These are phyloP conservation scores for Caranx ignobilis DNA, from an alignment of 2,113 vertebrate species.

Conservation along the genomic window DNA sequence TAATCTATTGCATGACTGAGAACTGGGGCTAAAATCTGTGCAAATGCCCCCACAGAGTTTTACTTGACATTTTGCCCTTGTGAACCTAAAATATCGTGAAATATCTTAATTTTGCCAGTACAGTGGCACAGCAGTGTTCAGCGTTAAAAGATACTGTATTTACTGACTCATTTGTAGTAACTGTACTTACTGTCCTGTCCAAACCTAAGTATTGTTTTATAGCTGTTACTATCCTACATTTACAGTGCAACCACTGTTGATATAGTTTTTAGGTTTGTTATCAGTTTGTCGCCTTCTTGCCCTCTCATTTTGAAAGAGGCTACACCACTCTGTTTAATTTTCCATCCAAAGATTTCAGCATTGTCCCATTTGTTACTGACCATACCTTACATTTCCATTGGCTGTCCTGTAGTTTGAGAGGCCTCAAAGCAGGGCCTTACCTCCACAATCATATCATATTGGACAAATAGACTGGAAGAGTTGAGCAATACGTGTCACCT, in stretches of 20 bases:
- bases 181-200: neutral
- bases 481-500: neutral
- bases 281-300: neutral
- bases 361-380: neutral
- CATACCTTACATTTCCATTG: neutral
- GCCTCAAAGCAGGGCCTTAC: neutral
- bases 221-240: neutral
- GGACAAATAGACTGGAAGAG: too few species aligned
- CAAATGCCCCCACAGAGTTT: constrained; percentile 3
- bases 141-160: neutral
- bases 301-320: neutral
- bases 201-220: neutral
- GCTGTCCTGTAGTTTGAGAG: neutral
- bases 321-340: neutral
- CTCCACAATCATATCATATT: too few species aligned
- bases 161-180: neutral
- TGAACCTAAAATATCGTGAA: neutral
- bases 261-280: neutral
- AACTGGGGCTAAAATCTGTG: constrained; percentile 33
- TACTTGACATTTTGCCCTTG: neutral
- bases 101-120: constrained; percentile 1
- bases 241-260: neutral
- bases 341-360: neutral
- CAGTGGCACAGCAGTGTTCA: neutral
- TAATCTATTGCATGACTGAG: constrained; percentile 36